Base-by-base conservation (phyloP, 2,113 vertebrate genomes). In the Alosa alosa region DNA sequence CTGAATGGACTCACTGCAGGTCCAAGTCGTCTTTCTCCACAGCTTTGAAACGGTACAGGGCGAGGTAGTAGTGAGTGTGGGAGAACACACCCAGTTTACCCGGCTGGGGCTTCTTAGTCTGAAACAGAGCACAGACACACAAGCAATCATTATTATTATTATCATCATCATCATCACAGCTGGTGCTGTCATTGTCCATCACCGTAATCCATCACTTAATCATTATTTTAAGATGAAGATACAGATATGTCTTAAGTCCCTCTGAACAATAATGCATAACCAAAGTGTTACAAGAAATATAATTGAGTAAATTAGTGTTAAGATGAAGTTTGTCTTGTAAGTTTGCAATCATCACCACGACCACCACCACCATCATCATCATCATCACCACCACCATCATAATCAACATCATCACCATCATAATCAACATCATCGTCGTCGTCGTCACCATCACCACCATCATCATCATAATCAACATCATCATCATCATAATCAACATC, bases 11-110 rank as follows among this genome's bases (percentile, higher is more conserved):
- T 92, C 90, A 99, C 98, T 98, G 98, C 88, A 98, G 96, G 88
- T 99, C 97, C 91, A 99, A 94, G 88, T 98, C 97, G 0, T 98
- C 97, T 86, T 98, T 99, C 92, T 98, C 97, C 87, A 97, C 92
- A 84, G 97, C 97, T 95, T 97, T 98, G 92, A 99, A 98, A 82
- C 97, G 96, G 86, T 98, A 99, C 85, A 98, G 94, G 3, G 97
- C 97, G 93, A 97, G 95, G 15, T 98, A 99, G 64, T 98, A 99
- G 88, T 99, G 97, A 49, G 97, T 95, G 93, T 98, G 97, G 85
- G 94, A 95, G 88, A 96, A 99, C 10, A 93, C 89, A 68, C 94
- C 64, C 0, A 95, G 90, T 84, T 95, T 93, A 17, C 95, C 95
- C 0, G 93, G 91, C 92, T 96, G 96, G 0, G 92, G 93, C 88